phyloP scores from a whole-genome alignment of 1,140 invertebrate genomes.

The Sarcophaga bullata region DNA sequence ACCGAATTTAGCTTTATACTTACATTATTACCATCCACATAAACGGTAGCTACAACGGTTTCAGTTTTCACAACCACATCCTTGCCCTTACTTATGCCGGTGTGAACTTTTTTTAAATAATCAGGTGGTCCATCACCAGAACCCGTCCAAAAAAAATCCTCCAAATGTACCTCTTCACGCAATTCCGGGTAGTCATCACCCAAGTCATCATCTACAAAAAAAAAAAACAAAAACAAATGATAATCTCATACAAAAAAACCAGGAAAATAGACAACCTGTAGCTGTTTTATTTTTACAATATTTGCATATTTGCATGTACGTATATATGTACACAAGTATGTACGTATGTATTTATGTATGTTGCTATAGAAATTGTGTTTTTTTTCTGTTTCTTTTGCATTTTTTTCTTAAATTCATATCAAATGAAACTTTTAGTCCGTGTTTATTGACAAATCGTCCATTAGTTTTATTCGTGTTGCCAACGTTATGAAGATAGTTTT shows the following conservation, averaged over 20 bases:
- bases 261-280: background rate
- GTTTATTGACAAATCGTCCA: slow-evolving; percentile 57
- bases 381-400: background rate
- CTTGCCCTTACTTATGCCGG: slow-evolving; percentile 62
- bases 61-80: slow-evolving; percentile 64
- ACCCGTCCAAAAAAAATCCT: slow-evolving; percentile 88
- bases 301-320: too few species aligned
- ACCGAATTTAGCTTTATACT: slow-evolving; percentile 26
- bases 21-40: slow-evolving; percentile 66
- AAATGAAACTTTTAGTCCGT: slow-evolving; percentile 46
- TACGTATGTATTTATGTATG: background rate
- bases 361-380: slow-evolving; percentile 27
- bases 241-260: background rate
- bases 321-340: too few species aligned
- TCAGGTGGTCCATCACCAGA: slow-evolving; percentile 77
- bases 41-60: slow-evolving; percentile 74
- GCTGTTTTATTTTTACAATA: background rate
- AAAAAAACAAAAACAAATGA: background rate
- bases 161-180: slow-evolving; percentile 73
- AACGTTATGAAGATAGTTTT: slow-evolving; percentile 45
- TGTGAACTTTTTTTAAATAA: slow-evolving; percentile 62
- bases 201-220: slow-evolving; percentile 49
- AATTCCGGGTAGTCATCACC: slow-evolving; percentile 66
- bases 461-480: slow-evolving; percentile 47
- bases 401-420: slow-evolving; percentile 52